Conservation (phyloP, 2,888 invertebrate genomes). For the Sarcophaga caerulescens region DNA sequence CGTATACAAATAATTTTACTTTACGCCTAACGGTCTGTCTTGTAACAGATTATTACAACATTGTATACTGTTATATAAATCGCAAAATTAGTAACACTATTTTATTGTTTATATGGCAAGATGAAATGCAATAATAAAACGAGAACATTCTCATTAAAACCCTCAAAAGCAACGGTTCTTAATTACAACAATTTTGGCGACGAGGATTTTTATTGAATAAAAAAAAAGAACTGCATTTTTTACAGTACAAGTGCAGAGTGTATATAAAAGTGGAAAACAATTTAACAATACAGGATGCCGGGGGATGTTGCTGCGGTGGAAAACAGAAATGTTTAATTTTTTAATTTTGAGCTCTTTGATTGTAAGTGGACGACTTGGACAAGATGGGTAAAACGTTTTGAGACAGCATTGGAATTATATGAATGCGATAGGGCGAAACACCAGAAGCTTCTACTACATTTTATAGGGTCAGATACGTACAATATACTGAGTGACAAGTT, state of each 20-base stretch:
- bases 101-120: too few species aligned
- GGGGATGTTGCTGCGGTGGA: background rate
- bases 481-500: slow-evolving; percentile 8
- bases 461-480: slow-evolving; percentile 10
- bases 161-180: too few species aligned
- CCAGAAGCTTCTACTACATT: slow-evolving; percentile 2
- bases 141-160: too few species aligned
- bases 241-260: slow-evolving; percentile 16
- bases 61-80: too few species aligned
- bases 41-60: too few species aligned
- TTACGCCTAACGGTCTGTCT: too few species aligned
- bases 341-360: slow-evolving; percentile 16
- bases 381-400: background rate
- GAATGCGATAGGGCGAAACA: background rate
- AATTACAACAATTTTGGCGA: too few species aligned
- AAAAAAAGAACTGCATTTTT: background rate
- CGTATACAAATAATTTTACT: too few species aligned
- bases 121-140: too few species aligned
- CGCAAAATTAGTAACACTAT: too few species aligned
- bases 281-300: background rate
- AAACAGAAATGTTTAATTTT: slow-evolving; percentile 17
- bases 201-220: too few species aligned
- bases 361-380: background rate
- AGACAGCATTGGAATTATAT: slow-evolving; percentile 33
- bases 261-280: background rate